Base-by-base conservation (phyloP, 2,113 vertebrate genomes). In the Peucedramus taeniatus region DNA sequence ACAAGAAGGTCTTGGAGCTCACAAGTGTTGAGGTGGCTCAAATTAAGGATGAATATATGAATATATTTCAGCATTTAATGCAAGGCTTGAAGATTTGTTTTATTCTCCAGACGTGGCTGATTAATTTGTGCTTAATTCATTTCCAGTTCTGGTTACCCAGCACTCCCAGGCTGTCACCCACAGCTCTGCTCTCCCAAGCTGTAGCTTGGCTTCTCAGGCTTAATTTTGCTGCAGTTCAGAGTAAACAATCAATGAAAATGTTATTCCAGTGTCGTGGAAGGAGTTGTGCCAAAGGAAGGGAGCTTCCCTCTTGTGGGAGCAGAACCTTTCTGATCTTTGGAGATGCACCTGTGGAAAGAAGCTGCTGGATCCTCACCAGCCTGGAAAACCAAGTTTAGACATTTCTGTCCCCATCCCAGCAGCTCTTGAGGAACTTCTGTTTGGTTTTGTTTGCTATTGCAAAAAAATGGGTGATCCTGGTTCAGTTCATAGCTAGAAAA, bases 241-340 rank as follows among this genome's bases (percentile, higher is more conserved):
- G 24, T 2, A 13, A 88, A 2, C 2, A 4, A 5, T 5, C 40
- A 37, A 6, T 20, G 33, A 1, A 22, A 44, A n/a, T 1, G 3
- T n/a, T 10, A 18, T 30, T 51, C 13, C 31, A 13, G 57, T 20
- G 4, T 7, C 5, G 10, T 21, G 44, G 30, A 20, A 64, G 60
- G 61, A 51, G n/a, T 2, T 50, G 11, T 26, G 40, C n/a, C 13
- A 6, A 60, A 44, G 47, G 35, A 45, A 53, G 14, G 84, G 71
- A 42, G 15, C 11, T 69, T 63, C n/a, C 22, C 37, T 51, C 30
- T 28, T 1, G n/a, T 27, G 51, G 51, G n/a, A 35, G 69, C 54
- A 27, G 59, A 42, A n/a, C 37, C 5, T 40, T 17, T 15, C 33
- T 49, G 12, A 5, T 44, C 3, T 1, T 0, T 16, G 45, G 21